Percentiles rank a stretch among this genome's conserved stretches.
phyloP scores from a whole-genome alignment of 1,140 invertebrate genomes.

The Procambarus virginalis region DNA sequence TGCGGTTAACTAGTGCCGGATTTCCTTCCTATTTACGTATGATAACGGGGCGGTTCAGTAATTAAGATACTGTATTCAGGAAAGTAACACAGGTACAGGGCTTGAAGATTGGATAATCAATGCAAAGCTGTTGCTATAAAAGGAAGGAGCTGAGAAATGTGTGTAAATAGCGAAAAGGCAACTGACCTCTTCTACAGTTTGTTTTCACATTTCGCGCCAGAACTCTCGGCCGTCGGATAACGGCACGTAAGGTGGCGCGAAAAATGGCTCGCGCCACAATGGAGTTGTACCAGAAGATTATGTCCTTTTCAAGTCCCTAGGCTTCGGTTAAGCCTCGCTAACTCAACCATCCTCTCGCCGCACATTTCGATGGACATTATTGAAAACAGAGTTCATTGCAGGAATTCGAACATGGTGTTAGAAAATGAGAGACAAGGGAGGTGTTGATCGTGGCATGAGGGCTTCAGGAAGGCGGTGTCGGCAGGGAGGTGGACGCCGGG shows the following conservation, averaged over 20 bases:
- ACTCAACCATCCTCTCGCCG: too few relatives aligned
- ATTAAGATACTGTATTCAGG: not conserved
- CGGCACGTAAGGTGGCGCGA: slow-evolving; percentile 22
- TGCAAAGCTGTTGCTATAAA: not conserved
- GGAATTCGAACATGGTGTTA: not conserved
- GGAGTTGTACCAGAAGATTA: slow-evolving; percentile 29
- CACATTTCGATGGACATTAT: not conserved
- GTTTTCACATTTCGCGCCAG: slow-evolving; percentile 21
- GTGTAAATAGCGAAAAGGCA: not conserved
- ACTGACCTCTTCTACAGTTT: not conserved
- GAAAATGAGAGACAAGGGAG: not conserved
- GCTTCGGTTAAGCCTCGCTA: not conserved
- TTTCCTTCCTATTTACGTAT: not conserved
- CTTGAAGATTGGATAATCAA: not conserved
- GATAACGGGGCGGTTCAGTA: not conserved
- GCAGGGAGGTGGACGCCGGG: not conserved
- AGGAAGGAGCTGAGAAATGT: not conserved
- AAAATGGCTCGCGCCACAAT: slow-evolving; percentile 15
- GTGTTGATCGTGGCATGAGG: not conserved
- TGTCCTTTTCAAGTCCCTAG: not conserved
- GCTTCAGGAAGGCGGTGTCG: not conserved
- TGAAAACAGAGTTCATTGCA: not conserved
- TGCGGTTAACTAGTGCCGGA: not conserved
- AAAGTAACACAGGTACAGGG: not conserved
- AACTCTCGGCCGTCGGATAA: not conserved